These are phyloP conservation scores for Etheostoma nigrum DNA, from an alignment of 2,797 vertebrate species.

Conservation along the genomic window DNA sequence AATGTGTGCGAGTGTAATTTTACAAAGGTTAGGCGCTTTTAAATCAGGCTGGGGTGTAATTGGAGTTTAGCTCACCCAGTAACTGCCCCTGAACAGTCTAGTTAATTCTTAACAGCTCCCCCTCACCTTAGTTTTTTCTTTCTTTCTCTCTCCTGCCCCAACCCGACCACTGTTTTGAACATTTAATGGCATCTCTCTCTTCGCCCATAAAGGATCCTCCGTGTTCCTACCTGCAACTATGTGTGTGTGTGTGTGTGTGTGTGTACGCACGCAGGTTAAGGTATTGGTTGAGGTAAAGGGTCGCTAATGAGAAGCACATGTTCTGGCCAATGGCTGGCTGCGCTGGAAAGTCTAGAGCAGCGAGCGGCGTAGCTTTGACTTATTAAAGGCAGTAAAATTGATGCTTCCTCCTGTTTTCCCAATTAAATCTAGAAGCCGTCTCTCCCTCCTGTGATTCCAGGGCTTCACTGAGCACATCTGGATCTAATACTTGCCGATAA, in stretches of 20 bases:
- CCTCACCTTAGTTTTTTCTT: conserved; percentile 21
- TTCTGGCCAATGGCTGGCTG: conserved; percentile 80
- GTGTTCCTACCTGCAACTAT: conserved; percentile 86
- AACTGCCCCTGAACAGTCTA: conserved; percentile 78
- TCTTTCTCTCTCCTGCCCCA: conserved; percentile 35
- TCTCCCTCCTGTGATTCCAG: conserved; percentile 76
- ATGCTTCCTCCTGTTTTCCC: conserved; percentile 97
- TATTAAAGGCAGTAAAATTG: conserved; percentile 98
- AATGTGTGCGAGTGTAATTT: conserved; percentile 67
- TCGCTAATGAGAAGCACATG: conserved; percentile 94
- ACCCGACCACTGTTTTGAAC: conserved; percentile 76
- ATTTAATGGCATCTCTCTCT: conserved; percentile 80
- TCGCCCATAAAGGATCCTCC: conserved; percentile 82
- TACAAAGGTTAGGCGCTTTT: conserved; percentile 69
- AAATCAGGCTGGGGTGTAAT: conserved; percentile 74
- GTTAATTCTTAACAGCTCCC: conserved; percentile 78
- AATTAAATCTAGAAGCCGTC: conserved; percentile 91
- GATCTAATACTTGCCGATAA: conserved; percentile 89
- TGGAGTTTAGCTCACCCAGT: conserved; percentile 76
- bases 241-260: conserved; percentile 30
- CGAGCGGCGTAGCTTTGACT: conserved; percentile 88
- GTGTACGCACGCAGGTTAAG: conserved; percentile 30
- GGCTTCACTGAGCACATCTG: conserved; percentile 90
- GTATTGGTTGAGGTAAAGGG: conserved; percentile 50
- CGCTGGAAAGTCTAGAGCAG: conserved; percentile 80